A percentile compares a stretch with the other conserved stretches of the same genome.
phyloP scores from a whole-genome alignment of 2,888 invertebrate species.

The Phasia obesa region DNA sequence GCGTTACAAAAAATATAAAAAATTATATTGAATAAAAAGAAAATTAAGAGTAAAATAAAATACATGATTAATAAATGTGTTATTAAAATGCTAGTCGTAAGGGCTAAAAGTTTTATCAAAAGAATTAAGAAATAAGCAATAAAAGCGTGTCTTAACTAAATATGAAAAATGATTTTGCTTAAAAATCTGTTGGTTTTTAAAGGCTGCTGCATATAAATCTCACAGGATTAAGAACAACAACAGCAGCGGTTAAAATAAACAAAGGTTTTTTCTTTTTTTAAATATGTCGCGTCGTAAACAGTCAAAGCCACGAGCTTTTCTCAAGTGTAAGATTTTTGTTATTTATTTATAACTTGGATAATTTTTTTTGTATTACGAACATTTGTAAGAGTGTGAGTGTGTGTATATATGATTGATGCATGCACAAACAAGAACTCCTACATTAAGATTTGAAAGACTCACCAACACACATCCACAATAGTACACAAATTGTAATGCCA shows the following conservation, averaged over 20 bases:
- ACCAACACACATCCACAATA: constrained; percentile 24
- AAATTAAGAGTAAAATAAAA: background rate
- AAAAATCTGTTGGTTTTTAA: too few species aligned
- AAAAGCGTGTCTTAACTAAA: background rate
- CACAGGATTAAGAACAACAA: constrained; percentile 48
- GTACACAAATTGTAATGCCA: constrained; percentile 70
- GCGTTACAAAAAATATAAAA: constrained; percentile 13
- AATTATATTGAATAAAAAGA: background rate
- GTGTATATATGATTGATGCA: constrained; percentile 58
- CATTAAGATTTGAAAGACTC: constrained; percentile 9
- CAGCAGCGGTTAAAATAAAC: constrained; percentile 45
- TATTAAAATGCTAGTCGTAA: constrained; percentile 11
- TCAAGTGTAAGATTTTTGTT: constrained; percentile 85
- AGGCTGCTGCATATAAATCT: constrained; percentile 23
- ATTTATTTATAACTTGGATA: constrained; percentile 39
- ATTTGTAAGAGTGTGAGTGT: background rate
- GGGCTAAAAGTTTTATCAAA: background rate
- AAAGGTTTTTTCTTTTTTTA: constrained; percentile 30
- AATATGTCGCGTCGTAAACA: constrained; percentile 88
- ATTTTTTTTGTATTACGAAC: constrained; percentile 30
- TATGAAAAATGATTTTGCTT: too few species aligned
- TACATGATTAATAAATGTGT: background rate
- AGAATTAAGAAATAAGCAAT: background rate
- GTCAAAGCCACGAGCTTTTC: constrained; percentile 87
- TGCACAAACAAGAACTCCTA: constrained; percentile 31